Percentiles rank a stretch among this genome's conserved stretches.
Conservation (phyloP, 2,113 vertebrate species). For the Cyprinodon brontotheroides region DNA sequence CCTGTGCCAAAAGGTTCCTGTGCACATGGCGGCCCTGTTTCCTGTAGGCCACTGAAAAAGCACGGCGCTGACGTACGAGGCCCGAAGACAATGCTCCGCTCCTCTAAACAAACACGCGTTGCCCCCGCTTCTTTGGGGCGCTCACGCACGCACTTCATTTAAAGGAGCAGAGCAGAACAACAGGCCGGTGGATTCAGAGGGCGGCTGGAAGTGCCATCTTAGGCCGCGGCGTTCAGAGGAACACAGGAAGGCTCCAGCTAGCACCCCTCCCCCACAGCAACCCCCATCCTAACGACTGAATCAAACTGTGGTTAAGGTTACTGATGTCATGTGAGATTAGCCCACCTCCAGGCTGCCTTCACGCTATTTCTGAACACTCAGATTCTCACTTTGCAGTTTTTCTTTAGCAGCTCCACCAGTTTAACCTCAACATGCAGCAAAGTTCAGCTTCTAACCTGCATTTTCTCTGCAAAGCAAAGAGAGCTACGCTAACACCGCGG, state of each 20-base stretch:
- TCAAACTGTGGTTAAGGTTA: constrained; percentile 48
- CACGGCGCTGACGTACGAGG: constrained; percentile 77
- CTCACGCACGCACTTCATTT: constrained; percentile 36
- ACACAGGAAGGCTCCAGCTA: constrained; percentile 62
- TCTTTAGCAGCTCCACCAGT: not conserved
- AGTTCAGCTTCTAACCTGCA: too few relatives aligned
- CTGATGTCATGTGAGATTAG: constrained; percentile 53
- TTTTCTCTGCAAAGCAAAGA: not conserved
- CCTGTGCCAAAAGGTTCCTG: constrained; percentile 83
- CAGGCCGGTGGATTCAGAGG: constrained; percentile 11
- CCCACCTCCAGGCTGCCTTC: constrained; percentile 14
- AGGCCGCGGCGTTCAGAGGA: constrained; percentile 27
- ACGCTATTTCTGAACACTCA: not conserved
- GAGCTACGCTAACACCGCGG: too few relatives aligned
- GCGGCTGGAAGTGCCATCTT: constrained; percentile 39
- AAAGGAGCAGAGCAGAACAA: constrained; percentile 44
- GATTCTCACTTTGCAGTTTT: constrained; percentile 6
- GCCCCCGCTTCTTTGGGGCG: constrained; percentile 35
- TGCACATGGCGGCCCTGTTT: constrained; percentile 82
- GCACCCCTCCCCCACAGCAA: constrained; percentile 16
- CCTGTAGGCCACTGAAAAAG: constrained; percentile 79
- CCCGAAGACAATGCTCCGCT: constrained; percentile 75
- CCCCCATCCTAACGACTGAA: constrained; percentile 58
- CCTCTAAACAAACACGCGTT: constrained; percentile 76
- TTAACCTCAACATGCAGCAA: constrained; percentile 2